phyloP scores from a whole-genome alignment of 92 coral and sea anemone genomes.

The Bergia puertoricense region DNA sequence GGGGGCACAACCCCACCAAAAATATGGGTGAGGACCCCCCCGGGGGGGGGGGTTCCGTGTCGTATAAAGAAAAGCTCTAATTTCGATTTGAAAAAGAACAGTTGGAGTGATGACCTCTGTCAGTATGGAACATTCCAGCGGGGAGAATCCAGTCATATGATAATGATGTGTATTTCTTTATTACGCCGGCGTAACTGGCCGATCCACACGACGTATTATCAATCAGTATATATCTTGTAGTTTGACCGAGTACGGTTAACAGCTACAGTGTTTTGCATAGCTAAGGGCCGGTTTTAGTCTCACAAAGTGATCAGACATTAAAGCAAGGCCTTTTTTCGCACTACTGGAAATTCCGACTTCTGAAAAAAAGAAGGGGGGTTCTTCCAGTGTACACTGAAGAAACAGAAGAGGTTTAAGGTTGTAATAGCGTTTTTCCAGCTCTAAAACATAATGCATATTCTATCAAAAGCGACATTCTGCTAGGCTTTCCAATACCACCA shows the following conservation, averaged over 20 bases:
- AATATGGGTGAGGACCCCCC: too few relatives aligned
- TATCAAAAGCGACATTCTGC: not conserved
- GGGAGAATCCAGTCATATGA: not conserved
- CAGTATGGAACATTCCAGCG: not conserved
- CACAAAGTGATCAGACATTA: not conserved
- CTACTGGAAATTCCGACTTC: not conserved
- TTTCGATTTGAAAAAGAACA: too few relatives aligned
- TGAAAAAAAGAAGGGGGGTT: too few relatives aligned
- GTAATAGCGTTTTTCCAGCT: not conserved
- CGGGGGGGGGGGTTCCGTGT: too few relatives aligned
- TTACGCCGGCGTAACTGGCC: not conserved
- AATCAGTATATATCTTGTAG: not conserved
- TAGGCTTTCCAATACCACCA: not conserved
- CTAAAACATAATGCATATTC: not conserved
- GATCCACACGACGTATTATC: not conserved
- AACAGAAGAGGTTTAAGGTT: not conserved
- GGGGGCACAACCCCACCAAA: too few relatives aligned
- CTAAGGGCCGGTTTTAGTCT: not conserved
- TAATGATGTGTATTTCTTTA: not conserved
- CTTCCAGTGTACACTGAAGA: too few relatives aligned
- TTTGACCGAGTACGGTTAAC: too few relatives aligned
- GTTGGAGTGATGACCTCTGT: too few relatives aligned
- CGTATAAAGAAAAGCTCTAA: too few relatives aligned
- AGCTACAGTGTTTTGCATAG: not conserved
- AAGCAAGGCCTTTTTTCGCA: not conserved